Evolutionary conservation across 2,113 vertebrate genomes (phyloP).

Genomic region (Etia nguti): DNA sequence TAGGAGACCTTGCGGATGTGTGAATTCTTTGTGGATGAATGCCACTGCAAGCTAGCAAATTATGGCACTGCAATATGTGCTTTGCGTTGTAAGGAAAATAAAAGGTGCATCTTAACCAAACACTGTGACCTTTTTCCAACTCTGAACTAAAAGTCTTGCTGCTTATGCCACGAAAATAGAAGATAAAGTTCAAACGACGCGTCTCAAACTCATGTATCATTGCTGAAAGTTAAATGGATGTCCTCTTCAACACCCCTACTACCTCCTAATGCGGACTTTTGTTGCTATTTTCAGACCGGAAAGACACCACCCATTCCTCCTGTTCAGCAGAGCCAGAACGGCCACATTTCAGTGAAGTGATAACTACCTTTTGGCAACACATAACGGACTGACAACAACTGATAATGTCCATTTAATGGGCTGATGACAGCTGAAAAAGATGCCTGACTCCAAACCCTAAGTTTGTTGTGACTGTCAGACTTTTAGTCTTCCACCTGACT

Average conservation of each 20-base stretch:
- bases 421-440: neutral
- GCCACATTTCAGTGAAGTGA: neutral
- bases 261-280: neutral
- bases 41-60: neutral
- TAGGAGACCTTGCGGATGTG: neutral
- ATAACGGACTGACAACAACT: neutral
- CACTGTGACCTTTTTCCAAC: neutral
- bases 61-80: neutral
- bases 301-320: neutral
- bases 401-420: neutral
- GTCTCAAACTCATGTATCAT: neutral
- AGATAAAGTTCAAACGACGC: neutral
- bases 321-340: neutral
- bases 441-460: neutral
- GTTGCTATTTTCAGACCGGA: neutral
- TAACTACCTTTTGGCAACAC: neutral
- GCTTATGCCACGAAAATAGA: neutral
- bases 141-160: neutral
- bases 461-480: neutral
- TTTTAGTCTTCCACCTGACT: neutral
- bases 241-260: neutral
- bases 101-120: neutral
- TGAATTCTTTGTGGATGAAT: neutral
- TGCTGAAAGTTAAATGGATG: neutral
- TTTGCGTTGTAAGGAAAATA: neutral